phyloP scores from a whole-genome alignment of 2,888 invertebrate species.

The Invenusta paracnida region DNA sequence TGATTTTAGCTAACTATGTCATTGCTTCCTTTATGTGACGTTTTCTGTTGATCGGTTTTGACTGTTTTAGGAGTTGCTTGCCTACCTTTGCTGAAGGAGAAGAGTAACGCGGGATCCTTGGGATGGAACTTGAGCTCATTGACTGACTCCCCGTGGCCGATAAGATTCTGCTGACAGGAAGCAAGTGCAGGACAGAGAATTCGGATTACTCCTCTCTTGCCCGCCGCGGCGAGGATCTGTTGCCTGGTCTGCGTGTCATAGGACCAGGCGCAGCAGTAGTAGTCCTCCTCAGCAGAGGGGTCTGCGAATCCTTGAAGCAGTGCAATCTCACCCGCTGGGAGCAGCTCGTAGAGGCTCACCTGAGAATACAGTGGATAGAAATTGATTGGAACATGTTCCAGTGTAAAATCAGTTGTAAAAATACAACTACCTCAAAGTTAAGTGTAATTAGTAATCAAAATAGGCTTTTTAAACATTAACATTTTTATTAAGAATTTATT shows the following conservation, averaged over 20 bases:
- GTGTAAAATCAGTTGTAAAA: too few relatives aligned
- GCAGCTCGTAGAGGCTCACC: neutral
- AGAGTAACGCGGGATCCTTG: constrained; percentile 75
- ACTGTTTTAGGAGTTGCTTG: neutral
- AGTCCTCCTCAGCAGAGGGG: constrained; percentile 78
- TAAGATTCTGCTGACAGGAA: constrained; percentile 70
- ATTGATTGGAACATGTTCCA: neutral
- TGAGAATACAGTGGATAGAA: neutral
- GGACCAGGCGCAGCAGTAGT: constrained; percentile 90
- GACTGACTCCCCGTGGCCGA: constrained; percentile 80
- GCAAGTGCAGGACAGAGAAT: constrained; percentile 78
- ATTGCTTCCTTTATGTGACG: too few relatives aligned
- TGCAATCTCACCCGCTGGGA: neutral
- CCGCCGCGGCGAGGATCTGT: constrained; percentile 83
- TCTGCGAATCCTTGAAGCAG: constrained; percentile 43
- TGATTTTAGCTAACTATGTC: too few relatives aligned
- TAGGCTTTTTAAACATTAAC: too few relatives aligned
- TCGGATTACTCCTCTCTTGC: constrained; percentile 81
- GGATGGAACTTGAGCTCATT: constrained; percentile 91
- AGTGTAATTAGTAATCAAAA: too few relatives aligned
- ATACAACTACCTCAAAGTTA: too few relatives aligned
- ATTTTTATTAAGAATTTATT: too few relatives aligned
- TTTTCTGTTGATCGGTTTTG: too few relatives aligned
- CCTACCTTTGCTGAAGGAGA: constrained; percentile 80
- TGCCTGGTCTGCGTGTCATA: constrained; percentile 4